These are phyloP conservation scores for Tiaroga cobitis DNA, from an alignment of 2,797 vertebrate species.

Conservation along the genomic window DNA sequence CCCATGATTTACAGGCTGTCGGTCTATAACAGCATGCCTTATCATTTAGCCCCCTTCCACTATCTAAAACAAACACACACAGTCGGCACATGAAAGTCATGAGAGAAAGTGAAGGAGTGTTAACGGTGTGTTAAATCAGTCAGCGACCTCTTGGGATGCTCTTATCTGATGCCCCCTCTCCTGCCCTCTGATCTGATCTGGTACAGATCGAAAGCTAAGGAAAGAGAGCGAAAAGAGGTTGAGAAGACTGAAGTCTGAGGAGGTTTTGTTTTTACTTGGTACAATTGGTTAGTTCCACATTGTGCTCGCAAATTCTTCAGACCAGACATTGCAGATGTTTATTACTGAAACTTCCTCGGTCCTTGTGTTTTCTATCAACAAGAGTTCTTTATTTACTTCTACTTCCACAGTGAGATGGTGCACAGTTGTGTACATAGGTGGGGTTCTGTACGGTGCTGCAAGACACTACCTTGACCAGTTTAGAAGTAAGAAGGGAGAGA, in stretches of 20 bases:
- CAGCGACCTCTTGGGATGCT: not conserved
- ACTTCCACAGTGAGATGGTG: slow-evolving; percentile 3
- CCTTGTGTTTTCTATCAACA: slow-evolving; percentile 25
- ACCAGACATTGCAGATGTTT: slow-evolving; percentile 1
- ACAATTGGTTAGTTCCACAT: slow-evolving; percentile 30
- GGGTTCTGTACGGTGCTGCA: not conserved
- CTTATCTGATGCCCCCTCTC: slow-evolving; percentile 47
- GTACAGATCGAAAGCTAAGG: slow-evolving; percentile 1
- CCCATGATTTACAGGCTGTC: slow-evolving; percentile 46
- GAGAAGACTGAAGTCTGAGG: not conserved
- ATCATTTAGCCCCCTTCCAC: slow-evolving; percentile 21
- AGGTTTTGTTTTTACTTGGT: not conserved
- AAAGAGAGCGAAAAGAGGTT: not conserved
- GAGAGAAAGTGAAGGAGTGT: slow-evolving; percentile 28
- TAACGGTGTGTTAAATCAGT: slow-evolving; percentile 7
- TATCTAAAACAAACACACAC: slow-evolving; percentile 32
- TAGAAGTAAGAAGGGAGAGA: slow-evolving; percentile 41
- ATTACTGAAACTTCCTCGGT: not conserved
- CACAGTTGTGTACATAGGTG: slow-evolving; percentile 15
- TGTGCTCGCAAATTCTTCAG: slow-evolving; percentile 34
- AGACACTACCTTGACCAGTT: not conserved
- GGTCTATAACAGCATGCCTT: slow-evolving; percentile 22
- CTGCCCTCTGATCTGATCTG: slow-evolving; percentile 43
- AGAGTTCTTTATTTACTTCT: slow-evolving; percentile 14
- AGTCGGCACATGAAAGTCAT: slow-evolving; percentile 33